Evolutionary conservation across 2,797 vertebrate species (phyloP).

Genomic region (Dallia pectoralis): DNA sequence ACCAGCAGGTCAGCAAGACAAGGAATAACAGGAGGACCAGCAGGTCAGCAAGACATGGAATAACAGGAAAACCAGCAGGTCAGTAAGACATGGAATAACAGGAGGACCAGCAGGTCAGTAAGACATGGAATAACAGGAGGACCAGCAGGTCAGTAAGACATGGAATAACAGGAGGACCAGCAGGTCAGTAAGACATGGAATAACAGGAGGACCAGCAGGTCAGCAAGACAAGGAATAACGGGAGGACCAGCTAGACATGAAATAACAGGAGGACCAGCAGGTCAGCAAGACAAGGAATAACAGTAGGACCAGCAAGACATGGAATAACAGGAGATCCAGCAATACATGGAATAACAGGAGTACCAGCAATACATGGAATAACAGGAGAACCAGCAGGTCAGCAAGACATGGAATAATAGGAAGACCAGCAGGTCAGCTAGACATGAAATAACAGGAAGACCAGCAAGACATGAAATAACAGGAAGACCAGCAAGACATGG

Average conservation of each 20-base stretch:
- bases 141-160: background rate
- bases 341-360: too few species aligned
- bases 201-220: too few species aligned
- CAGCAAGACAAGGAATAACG: too few species aligned
- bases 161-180: too few species aligned
- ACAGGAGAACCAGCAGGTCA: background rate
- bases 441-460: too few species aligned
- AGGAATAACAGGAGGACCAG: background rate
- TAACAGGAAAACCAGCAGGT: background rate
- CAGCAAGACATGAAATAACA: background rate
- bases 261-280: too few species aligned
- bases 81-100: too few species aligned
- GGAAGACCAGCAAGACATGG: background rate
- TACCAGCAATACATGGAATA: background rate
- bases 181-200: too few species aligned
- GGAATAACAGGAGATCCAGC: too few species aligned
- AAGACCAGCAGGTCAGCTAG: background rate
- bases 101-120: background rate
- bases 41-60: background rate
- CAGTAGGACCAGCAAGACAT: background rate
- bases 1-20: background rate
- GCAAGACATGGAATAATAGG: too few species aligned
- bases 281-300: background rate
- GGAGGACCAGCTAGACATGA: too few species aligned
- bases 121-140: too few species aligned